phyloP scores from a whole-genome alignment of 2,797 vertebrate genomes.

The Limosa lapponica region DNA sequence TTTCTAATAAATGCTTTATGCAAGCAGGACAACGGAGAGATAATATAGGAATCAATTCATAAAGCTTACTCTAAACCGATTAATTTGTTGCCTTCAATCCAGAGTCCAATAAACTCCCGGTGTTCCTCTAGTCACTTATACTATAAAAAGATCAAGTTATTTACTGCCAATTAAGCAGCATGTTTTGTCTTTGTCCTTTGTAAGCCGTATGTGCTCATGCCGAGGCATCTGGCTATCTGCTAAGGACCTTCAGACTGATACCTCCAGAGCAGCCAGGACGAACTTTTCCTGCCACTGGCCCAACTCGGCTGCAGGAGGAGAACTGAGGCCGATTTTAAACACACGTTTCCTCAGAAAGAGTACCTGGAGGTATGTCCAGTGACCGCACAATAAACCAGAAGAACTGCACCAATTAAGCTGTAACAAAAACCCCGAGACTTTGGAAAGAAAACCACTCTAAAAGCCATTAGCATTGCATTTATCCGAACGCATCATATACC shows the following conservation, averaged over 20 bases:
- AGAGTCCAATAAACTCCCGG: slow-evolving; percentile 76
- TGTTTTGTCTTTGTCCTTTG: slow-evolving; percentile 82
- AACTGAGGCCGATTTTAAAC: slow-evolving; percentile 70
- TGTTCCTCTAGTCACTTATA: slow-evolving; percentile 79
- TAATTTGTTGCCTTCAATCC: slow-evolving; percentile 80
- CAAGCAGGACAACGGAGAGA: slow-evolving; percentile 68
- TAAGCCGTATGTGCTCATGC: slow-evolving; percentile 72
- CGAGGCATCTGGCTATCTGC: slow-evolving; percentile 72
- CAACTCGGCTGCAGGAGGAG: slow-evolving; percentile 68
- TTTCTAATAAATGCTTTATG: slow-evolving; percentile 71
- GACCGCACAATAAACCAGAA: slow-evolving; percentile 85
- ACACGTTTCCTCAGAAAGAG: slow-evolving; percentile 78
- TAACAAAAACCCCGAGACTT: slow-evolving; percentile 87
- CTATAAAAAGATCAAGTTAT: slow-evolving; percentile 85
- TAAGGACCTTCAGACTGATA: slow-evolving; percentile 71
- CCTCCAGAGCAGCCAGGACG: slow-evolving; percentile 40
- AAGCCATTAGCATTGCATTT: slow-evolving; percentile 87
- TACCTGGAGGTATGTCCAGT: slow-evolving; percentile 80
- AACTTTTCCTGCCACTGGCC: slow-evolving; percentile 77
- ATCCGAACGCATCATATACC: slow-evolving; percentile 87
- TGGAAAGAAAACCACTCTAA: slow-evolving; percentile 86
- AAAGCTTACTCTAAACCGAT: slow-evolving; percentile 82
- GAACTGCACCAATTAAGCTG: slow-evolving; percentile 86
- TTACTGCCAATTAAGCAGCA: slow-evolving; percentile 83
- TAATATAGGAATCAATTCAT: slow-evolving; percentile 82